Base-by-base conservation (phyloP, 1,140 invertebrate genomes). In the Leptestheria dahalacensis region DNA sequence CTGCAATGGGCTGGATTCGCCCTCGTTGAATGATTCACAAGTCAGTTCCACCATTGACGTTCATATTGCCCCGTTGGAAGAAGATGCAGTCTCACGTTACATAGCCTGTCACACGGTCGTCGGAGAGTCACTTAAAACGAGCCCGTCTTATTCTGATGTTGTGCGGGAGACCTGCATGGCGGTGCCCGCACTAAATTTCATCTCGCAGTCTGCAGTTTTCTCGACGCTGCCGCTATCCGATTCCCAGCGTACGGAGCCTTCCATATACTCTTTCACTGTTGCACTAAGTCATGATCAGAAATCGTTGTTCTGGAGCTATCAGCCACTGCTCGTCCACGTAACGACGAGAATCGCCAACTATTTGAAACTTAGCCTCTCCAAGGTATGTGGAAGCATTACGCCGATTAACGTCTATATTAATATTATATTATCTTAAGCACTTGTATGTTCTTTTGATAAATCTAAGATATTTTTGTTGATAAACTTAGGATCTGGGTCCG, bases 141-240 rank as follows among this genome's bases (percentile, higher is more conserved):
- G 33, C 10, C 28, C 26, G 12, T 21, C 26, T 10, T 20, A 55
- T 25, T 55, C 23, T 55, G 53, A 55, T 29, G 26, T 20, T 18
- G 26, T 55, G 21, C 26, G 33, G 21, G 53, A 55, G 20, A 55
- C 33, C 23, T 55, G 26, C 20, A 11, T 55, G n/a, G 21, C 15
- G 21, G 53, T 55, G 12, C 23, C 24, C 11, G 53, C 53, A 11
- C 28, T 55, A 2, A 33, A 33, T 26, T 55, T 55, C 33, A 33
- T 33, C 15, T 55, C 53, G 12, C 53, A 55, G 11, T 29, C 53
- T 15, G 23, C 53, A n/a, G 33, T 33, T 29, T 55, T 55, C 33
- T 55, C 23, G 25, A 29, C 26, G 26, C 26, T 55, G 3, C 33
- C 26, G 10, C 33, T 55, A n/a, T 55, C 24, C 26, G 21, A 28